These are phyloP conservation scores for Chloroceryle aenea DNA, from an alignment of 2,113 vertebrate species.

Conservation along the genomic window DNA sequence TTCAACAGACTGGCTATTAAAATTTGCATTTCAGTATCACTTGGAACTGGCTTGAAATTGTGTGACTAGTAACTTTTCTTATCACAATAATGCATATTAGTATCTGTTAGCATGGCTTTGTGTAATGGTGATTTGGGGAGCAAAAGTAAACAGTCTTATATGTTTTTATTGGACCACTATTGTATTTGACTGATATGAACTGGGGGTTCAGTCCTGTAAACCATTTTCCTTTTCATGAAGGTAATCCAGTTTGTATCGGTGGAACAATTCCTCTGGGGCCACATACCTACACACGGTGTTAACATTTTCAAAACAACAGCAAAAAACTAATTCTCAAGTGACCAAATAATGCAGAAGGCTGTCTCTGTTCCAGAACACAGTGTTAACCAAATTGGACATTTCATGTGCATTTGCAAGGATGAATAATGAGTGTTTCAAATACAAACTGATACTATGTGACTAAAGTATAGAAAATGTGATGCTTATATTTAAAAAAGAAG, in stretches of 20 bases:
- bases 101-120: background rate
- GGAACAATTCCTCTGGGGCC: background rate
- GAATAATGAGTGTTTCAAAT: background rate
- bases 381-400: background rate
- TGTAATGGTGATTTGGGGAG: background rate
- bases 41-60: conserved; percentile 6
- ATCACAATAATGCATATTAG: background rate
- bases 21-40: background rate
- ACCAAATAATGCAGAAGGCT: background rate
- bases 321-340: background rate
- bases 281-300: background rate
- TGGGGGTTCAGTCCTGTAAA: background rate
- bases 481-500: background rate
- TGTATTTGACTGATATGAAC: background rate
- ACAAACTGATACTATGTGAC: background rate
- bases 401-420: background rate
- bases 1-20: conserved; percentile 11
- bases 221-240: background rate
- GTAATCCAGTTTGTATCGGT: background rate
- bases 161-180: background rate
- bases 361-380: background rate
- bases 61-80: background rate
- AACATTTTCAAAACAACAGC: background rate
- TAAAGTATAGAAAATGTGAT: background rate
- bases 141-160: background rate